These are phyloP conservation scores for Octodonta nipae DNA, from an alignment of 2,888 invertebrate genomes.

Conservation along the genomic window DNA sequence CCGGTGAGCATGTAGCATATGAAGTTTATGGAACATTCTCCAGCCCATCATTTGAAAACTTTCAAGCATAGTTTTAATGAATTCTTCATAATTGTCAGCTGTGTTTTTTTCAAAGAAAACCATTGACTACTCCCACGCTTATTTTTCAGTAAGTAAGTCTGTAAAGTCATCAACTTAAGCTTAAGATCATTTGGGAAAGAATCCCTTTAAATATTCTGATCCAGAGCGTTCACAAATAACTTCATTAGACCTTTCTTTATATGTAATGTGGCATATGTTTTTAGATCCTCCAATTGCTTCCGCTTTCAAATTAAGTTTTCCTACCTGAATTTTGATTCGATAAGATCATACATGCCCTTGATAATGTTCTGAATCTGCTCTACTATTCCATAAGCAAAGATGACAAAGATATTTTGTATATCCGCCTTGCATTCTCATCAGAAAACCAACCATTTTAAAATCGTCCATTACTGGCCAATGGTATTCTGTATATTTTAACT, in stretches of 20 bases:
- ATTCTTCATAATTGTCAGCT: not conserved
- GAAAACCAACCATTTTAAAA: constrained; percentile 22
- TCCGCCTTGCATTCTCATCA: constrained; percentile 19
- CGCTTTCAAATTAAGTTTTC: constrained; percentile 14
- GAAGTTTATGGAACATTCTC: too few relatives aligned
- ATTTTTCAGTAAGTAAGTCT: not conserved
- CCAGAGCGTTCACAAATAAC: constrained; percentile 11
- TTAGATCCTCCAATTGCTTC: constrained; percentile 10
- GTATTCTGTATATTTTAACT: constrained; percentile 21
- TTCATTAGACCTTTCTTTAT: constrained; percentile 14
- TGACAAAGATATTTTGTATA: constrained; percentile 20
- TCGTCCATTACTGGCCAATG: constrained; percentile 21
- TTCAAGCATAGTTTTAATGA: not conserved
- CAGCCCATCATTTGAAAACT: not conserved
- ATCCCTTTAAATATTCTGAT: constrained; percentile 4
- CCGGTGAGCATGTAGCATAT: too few relatives aligned
- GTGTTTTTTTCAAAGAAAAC: too few relatives aligned
- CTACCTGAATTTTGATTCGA: constrained; percentile 11
- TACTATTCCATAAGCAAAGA: constrained; percentile 19
- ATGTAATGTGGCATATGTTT: constrained; percentile 12
- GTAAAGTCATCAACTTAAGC: too few relatives aligned
- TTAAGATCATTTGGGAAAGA: constrained; percentile 1
- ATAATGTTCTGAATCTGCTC: constrained; percentile 15
- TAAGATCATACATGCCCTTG: constrained; percentile 12
- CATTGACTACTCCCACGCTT: too few relatives aligned